These are phyloP conservation scores for Triplophysa bombifrons DNA, from an alignment of 2,797 vertebrate genomes.

Conservation along the genomic window DNA sequence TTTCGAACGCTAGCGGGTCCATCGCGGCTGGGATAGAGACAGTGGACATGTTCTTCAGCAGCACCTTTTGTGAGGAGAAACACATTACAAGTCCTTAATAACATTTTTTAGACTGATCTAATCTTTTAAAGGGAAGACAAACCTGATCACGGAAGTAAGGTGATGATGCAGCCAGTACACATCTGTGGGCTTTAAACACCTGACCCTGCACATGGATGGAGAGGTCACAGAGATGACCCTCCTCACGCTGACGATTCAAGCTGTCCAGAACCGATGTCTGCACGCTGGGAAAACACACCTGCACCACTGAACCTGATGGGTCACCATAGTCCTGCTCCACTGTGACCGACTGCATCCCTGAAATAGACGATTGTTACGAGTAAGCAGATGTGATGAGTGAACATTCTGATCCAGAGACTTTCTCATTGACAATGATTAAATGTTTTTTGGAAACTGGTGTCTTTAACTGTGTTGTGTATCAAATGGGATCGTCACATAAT, in stretches of 20 bases:
- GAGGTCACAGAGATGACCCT: constrained; percentile 90
- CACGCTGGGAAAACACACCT: constrained; percentile 87
- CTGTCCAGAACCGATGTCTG: constrained; percentile 84
- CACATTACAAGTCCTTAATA: background rate
- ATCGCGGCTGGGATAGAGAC: constrained; percentile 89
- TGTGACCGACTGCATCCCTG: constrained; percentile 71
- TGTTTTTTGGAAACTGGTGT: too few relatives aligned
- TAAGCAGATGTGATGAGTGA: too few relatives aligned
- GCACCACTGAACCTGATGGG: constrained; percentile 72
- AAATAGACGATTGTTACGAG: background rate
- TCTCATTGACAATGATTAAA: too few relatives aligned
- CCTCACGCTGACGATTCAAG: constrained; percentile 88
- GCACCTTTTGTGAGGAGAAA: constrained; percentile 69
- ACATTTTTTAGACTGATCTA: background rate
- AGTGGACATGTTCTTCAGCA: constrained; percentile 91
- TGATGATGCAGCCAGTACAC: constrained; percentile 90
- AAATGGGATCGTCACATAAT: too few relatives aligned
- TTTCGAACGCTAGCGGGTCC: constrained; percentile 91
- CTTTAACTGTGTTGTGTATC: too few relatives aligned
- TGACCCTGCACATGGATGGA: constrained; percentile 92
- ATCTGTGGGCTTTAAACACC: constrained; percentile 91
- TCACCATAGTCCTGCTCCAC: constrained; percentile 71
- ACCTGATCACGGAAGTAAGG: constrained; percentile 95
- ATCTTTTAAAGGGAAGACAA: background rate
- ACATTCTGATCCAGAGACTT: too few relatives aligned